Conservation (phyloP, 2,113 vertebrate species). For the Amazona vittata region DNA sequence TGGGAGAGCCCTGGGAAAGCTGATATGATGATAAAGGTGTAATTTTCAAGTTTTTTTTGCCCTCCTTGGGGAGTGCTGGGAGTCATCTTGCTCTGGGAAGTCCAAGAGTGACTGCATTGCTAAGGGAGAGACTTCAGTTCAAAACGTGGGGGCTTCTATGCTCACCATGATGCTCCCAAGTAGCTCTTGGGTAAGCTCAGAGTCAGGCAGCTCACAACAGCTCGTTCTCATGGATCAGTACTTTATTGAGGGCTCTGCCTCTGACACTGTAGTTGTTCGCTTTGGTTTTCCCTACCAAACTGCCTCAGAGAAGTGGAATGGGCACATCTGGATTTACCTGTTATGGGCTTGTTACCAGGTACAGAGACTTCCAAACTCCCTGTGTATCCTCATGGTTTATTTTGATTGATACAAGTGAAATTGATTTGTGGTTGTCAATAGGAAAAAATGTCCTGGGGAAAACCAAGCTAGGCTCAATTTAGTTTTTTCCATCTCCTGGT, state of each 20-base stretch:
- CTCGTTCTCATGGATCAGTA: fast-evolving
- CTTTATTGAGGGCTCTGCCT: background rate
- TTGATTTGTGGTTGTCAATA: background rate
- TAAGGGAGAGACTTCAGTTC: background rate
- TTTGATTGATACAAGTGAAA: background rate
- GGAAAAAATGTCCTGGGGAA: background rate
- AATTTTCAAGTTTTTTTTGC: background rate
- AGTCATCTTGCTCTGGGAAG: background rate
- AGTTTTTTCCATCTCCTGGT: background rate
- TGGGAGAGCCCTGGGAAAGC: background rate
- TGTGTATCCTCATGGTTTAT: background rate
- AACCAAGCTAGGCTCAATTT: background rate
- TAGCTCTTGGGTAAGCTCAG: background rate
- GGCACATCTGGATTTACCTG: background rate
- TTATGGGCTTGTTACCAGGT: background rate
- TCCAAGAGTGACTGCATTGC: background rate
- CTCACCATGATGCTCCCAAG: fast-evolving
- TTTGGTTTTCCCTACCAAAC: background rate
- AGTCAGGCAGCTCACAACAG: background rate
- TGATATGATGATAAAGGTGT: background rate
- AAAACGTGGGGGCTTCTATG: background rate
- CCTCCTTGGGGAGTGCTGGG: background rate
- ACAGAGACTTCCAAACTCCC: background rate
- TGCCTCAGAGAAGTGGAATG: background rate
- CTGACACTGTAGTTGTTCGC: fast-evolving